Percentiles rank a stretch among this genome's conserved stretches.
Conservation (phyloP, 2,113 vertebrate genomes). For the Pseudorectes ferrugineus region DNA sequence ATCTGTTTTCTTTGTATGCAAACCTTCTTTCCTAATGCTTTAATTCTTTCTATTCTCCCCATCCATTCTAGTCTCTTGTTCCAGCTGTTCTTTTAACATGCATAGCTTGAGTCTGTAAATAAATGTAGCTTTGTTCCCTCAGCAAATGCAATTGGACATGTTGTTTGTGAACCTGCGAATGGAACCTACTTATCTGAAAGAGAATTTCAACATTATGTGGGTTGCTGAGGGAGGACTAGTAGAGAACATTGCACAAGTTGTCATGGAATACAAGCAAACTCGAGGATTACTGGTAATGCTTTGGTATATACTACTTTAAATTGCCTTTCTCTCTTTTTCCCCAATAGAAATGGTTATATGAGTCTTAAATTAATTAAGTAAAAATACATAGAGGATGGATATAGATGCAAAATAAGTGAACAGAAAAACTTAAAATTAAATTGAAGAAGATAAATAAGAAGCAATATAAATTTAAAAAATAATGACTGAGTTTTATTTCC, state of each 20-base stretch:
- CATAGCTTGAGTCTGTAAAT: not conserved
- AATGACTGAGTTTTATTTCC: not conserved
- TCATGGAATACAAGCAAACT: constrained; percentile 82
- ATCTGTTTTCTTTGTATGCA: not conserved
- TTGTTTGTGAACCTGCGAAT: constrained; percentile 79
- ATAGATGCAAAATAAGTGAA: not conserved
- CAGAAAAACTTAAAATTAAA: not conserved
- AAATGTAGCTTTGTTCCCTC: not conserved
- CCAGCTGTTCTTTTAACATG: not conserved
- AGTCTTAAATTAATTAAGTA: not conserved
- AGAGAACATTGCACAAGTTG: constrained; percentile 78
- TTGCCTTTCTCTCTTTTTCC: not conserved
- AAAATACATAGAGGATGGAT: not conserved
- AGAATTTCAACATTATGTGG: constrained; percentile 84
- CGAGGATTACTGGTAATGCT: constrained; percentile 81
- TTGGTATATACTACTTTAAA: not conserved
- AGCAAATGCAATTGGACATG: constrained; percentile 82
- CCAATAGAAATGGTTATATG: not conserved
- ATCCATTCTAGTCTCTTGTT: not conserved
- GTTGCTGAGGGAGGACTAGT: constrained; percentile 80
- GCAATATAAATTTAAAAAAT: not conserved
- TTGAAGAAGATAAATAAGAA: not conserved
- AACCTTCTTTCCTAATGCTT: not conserved
- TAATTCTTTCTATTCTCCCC: not conserved
- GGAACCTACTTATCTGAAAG: constrained; percentile 76